Evolutionary conservation across 2,888 invertebrate genomes (phyloP).

Genomic region (Diarsia dahlii): DNA sequence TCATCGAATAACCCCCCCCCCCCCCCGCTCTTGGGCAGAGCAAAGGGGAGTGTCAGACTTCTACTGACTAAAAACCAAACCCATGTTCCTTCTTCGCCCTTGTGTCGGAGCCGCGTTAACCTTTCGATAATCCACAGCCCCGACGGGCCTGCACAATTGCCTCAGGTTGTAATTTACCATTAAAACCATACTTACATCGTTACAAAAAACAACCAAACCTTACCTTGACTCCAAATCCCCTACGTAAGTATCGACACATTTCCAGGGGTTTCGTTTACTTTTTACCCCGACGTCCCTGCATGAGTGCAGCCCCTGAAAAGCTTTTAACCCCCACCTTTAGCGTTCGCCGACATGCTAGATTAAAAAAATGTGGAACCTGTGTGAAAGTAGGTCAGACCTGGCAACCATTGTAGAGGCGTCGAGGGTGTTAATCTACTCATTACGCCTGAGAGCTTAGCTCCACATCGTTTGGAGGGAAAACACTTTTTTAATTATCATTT

Average conservation of each 20-base stretch:
- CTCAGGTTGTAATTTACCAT: no score
- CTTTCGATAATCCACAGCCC: no score
- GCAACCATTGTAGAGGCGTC: slow-evolving; percentile 37
- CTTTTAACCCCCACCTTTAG: slow-evolving; percentile 48
- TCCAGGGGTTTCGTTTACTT: background rate
- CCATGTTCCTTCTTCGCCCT: no score
- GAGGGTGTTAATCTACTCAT: slow-evolving; percentile 48
- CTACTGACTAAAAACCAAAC: no score
- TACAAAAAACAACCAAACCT: background rate
- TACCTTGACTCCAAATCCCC: background rate
- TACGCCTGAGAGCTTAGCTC: slow-evolving; percentile 35
- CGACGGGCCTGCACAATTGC: no score
- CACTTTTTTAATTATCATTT: background rate
- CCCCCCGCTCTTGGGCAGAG: no score
- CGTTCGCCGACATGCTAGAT: slow-evolving; percentile 33
- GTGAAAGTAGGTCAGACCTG: slow-evolving; percentile 48
- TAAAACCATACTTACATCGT: no score
- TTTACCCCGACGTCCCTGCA: background rate
- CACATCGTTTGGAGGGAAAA: slow-evolving; percentile 3
- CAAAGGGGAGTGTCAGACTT: no score
- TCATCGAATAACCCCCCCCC: no score
- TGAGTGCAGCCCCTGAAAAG: slow-evolving; percentile 29
- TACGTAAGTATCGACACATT: slow-evolving; percentile 1
- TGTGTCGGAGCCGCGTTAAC: no score
- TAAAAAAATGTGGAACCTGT: slow-evolving; percentile 33